Base-by-base conservation (phyloP, 2,113 vertebrate genomes). In the Brienomyrus brachyistius region DNA sequence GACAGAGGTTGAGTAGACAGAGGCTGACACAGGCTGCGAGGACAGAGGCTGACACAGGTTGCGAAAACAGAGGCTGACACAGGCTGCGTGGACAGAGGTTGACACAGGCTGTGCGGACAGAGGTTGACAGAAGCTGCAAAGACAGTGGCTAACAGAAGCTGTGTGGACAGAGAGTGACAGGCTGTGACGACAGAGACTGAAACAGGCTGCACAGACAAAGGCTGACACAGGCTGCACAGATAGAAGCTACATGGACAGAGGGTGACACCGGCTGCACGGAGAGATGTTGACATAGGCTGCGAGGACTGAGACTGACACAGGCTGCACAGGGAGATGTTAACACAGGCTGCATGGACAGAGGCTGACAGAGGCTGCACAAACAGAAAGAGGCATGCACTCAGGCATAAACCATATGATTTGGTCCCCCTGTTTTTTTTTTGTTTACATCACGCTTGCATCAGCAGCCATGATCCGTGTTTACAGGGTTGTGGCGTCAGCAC, bases 401-500 rank as follows among this genome's bases (percentile, higher is more conserved):
- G 62, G n/a, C 62, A 70, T 70, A 70, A 70, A 70, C n/a, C 62
- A 13, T 13, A 31, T 31, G 62, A 31, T 70, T 70, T 31, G 62
- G n/a, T 13, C 62, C 27, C 11, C 62, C n/a, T 62, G 31, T 21
- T 40, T 23, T 6, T 88, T 56, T 19, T 93, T 92, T 93, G 92
- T 89, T 94, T 95, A 93, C 94, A 94, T 95, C 94, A 94, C 91
- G 89, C 93, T 94, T 94, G 92, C 94, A 93, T 95, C 94, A 94
- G 92, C 83, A 89, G 90, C 93, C 90, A 90, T 89, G 89, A 70
- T 90, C 43, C 31, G 21, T 86, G 66, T 47, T 35, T 80, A 87
- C 89, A 66, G 74, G 43, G n/a, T 35, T 43, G 54, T 88, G 87
- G 87, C 87, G 87, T 88, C 87, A 88, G 87, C 85, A 87, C 85